Conservation (phyloP, 2,888 invertebrate species). For the Pristionchus maxplancki region DNA sequence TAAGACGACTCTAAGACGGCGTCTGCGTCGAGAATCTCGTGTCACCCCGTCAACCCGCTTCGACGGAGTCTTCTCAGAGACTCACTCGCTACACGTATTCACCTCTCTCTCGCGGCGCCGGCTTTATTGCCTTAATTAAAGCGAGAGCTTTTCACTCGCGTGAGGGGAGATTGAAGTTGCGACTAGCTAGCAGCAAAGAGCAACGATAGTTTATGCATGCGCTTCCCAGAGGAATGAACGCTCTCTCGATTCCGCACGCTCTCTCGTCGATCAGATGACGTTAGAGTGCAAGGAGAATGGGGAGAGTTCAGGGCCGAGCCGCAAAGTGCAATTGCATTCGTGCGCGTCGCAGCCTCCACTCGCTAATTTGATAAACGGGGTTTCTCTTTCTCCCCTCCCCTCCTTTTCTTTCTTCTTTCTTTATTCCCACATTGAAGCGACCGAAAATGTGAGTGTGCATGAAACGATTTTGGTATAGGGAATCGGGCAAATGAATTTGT, state of each 20-base stretch:
- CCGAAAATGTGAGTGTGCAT: neutral
- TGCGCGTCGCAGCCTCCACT: neutral
- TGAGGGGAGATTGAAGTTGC: neutral
- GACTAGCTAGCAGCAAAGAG: neutral
- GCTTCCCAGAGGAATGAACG: too few relatives aligned
- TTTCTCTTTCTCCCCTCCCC: constrained; percentile 7
- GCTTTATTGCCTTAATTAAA: constrained; percentile 30
- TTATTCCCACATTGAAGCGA: neutral
- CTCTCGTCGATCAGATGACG: neutral
- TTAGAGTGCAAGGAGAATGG: neutral
- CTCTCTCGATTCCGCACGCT: neutral
- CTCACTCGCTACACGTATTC: neutral
- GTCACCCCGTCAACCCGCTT: neutral
- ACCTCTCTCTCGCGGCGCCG: neutral
- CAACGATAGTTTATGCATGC: neutral
- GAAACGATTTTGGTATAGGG: neutral
- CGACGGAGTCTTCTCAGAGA: neutral
- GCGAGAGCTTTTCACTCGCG: neutral
- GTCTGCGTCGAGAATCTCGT: neutral
- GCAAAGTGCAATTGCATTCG: constrained; percentile 14
- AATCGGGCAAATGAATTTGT: neutral
- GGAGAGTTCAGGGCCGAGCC: neutral
- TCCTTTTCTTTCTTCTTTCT: neutral
- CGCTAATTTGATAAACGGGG: constrained; percentile 39
- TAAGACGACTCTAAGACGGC: neutral